Evolutionary conservation across 2,797 vertebrate genomes (phyloP), one percentile per base, ranked within the genome.

Genomic region (Syndactyla subalaris): DNA sequence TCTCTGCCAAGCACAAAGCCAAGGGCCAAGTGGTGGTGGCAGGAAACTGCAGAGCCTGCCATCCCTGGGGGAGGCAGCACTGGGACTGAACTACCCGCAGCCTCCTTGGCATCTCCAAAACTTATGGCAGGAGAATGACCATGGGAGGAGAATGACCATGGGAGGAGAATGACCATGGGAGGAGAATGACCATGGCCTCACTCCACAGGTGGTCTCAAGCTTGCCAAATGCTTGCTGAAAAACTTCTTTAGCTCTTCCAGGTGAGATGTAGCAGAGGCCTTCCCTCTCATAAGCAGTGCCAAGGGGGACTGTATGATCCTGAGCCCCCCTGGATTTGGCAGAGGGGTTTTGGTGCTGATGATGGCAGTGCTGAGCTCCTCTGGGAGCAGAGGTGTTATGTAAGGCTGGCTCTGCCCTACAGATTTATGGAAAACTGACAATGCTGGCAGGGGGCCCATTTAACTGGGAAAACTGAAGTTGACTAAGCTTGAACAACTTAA

Each of bases 391-490:
- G 55, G 8, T 22, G 3, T 43, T 11, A 7, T 2, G 17, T 27
- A n/a, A 71, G 51, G 54, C 65, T 54, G 36, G 67, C 29, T 71
- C 76, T 88, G 76, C 65, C 62, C n/a, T 12, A 8, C 2, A 16
- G 21, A 7, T 27, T 65, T 43, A 58, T 34, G 79, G 70, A 88
- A 90, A 93, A 75, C 29, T 76, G 76, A 48, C 76, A 54, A 1
- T 27, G 43, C 66, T 97, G 95, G 93, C 94, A 32, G 34, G 32
- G 17, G 10, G 39, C 82, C 92, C 90, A 1, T 80, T 78, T 21
- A 88, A 49, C 76, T 41, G 65, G 46, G 82, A 91, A 91, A 93
- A 92, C 41, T 89, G 36, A 88, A 85, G 32, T 41, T 78, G 75
- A 17, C 65, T 88, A 58, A 89, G 58, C 46, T 71, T 30, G 75